Percentiles rank a stretch among this genome's conserved stretches.
Conservation (phyloP, 2,113 vertebrate species). For the Mesitornis unicolor region DNA sequence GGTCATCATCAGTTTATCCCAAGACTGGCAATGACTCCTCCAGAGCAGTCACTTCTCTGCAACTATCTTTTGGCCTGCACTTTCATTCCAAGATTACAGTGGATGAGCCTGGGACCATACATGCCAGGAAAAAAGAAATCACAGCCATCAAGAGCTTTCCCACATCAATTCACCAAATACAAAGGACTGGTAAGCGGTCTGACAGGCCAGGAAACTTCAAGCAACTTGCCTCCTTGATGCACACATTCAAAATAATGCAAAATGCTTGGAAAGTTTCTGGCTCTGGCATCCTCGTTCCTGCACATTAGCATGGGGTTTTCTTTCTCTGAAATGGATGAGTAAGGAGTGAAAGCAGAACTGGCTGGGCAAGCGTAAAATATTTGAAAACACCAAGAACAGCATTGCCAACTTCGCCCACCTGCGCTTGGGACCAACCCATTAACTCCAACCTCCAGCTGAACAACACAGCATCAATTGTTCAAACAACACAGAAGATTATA, state of each 20-base stretch:
- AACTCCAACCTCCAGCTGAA: slow-evolving; percentile 26
- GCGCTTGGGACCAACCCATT: slow-evolving; percentile 14
- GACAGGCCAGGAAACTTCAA: background rate
- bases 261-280: background rate
- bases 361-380: slow-evolving; percentile 39
- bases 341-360: slow-evolving; percentile 39
- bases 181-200: background rate
- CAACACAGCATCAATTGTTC: background rate
- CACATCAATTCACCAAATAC: background rate
- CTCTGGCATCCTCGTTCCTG: background rate
- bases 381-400: slow-evolving; percentile 26
- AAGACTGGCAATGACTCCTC: background rate
- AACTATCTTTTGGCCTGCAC: background rate
- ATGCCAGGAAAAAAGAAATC: background rate
- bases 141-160: background rate
- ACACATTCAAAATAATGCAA: slow-evolving; percentile 14
- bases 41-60: background rate
- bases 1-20: background rate
- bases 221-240: background rate
- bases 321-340: slow-evolving; percentile 10
- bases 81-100: background rate
- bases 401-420: slow-evolving; percentile 27
- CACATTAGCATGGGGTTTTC: slow-evolving; percentile 1
- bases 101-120: background rate
- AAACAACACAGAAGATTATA: background rate